phyloP scores from a whole-genome alignment of 2,888 invertebrate species.

The Xestia rhomboidea region DNA sequence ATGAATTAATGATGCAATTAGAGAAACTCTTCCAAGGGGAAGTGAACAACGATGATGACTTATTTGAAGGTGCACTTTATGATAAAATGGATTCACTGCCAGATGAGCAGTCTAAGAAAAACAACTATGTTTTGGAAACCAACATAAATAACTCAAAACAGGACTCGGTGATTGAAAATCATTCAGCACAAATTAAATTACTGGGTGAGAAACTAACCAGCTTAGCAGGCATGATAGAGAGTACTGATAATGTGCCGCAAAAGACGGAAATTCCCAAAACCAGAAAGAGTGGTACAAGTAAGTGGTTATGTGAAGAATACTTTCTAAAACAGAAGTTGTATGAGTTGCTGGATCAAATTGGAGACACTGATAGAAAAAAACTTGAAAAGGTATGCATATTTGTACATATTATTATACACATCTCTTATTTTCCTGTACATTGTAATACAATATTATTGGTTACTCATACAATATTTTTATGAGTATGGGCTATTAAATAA shows the following conservation, averaged over 20 bases:
- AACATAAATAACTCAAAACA: slow-evolving; percentile 57
- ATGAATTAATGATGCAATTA: slow-evolving; percentile 84
- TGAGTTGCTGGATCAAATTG: slow-evolving; percentile 84
- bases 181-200: slow-evolving; percentile 79
- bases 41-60: slow-evolving; percentile 81
- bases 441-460: not conserved
- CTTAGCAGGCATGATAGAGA: slow-evolving; percentile 77
- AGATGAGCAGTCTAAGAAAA: slow-evolving; percentile 68
- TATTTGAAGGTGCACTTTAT: slow-evolving; percentile 82
- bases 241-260: slow-evolving; percentile 68
- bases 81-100: slow-evolving; percentile 69
- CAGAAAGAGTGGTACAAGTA: slow-evolving; percentile 74
- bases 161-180: slow-evolving; percentile 73
- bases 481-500: not conserved
- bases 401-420: not conserved
- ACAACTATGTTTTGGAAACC: slow-evolving; percentile 56
- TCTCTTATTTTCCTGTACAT: not conserved
- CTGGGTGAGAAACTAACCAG: slow-evolving; percentile 83
- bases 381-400: slow-evolving; percentile 77
- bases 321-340: slow-evolving; percentile 82
- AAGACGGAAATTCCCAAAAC: slow-evolving; percentile 66
- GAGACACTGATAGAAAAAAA: slow-evolving; percentile 82
- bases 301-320: slow-evolving; percentile 88
- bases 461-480: slow-evolving; percentile 6
- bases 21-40: slow-evolving; percentile 86